Percentiles rank a stretch among this genome's conserved stretches.
Evolutionary conservation across 2,113 vertebrate species (phyloP).

Genomic region (Benitochromis conjunctus): DNA sequence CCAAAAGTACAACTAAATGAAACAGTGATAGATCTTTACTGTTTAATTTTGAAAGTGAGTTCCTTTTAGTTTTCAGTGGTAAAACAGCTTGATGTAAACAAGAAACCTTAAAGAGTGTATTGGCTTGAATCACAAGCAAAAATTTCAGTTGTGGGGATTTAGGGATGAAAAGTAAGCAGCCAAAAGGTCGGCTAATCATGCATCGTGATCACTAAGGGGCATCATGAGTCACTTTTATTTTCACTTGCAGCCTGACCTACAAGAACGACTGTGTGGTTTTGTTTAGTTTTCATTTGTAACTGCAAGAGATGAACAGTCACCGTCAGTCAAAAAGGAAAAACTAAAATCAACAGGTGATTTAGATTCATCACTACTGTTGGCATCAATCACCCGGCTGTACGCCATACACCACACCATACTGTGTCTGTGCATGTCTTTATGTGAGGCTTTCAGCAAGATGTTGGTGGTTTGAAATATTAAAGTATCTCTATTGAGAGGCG

Average conservation of each 20-base stretch:
- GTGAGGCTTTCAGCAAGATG: not conserved
- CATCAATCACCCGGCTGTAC: not conserved
- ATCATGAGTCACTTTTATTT: not conserved
- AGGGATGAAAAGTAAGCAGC: not conserved
- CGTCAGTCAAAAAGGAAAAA: not conserved
- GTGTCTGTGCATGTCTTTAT: not conserved
- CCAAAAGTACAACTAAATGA: too few species aligned
- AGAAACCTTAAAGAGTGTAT: not conserved
- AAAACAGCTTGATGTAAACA: not conserved
- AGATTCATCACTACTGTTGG: not conserved
- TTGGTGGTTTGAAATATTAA: fast-evolving
- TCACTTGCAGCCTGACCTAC: not conserved
- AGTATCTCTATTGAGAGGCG: not conserved
- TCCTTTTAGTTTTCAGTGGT: not conserved
- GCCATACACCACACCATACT: too few species aligned
- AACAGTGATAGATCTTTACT: too few species aligned
- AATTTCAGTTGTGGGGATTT: not conserved
- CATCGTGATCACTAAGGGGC: not conserved
- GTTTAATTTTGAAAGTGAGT: too few species aligned
- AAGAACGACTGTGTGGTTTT: not conserved
- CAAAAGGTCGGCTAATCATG: not conserved
- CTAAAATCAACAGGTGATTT: not conserved
- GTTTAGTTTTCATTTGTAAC: not conserved
- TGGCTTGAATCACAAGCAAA: not conserved
- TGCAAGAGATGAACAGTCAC: not conserved